Evolutionary conservation across 1,140 invertebrate species (phyloP), one percentile per base, ranked within the genome.

Genomic region (Frieseomelitta varia): DNA sequence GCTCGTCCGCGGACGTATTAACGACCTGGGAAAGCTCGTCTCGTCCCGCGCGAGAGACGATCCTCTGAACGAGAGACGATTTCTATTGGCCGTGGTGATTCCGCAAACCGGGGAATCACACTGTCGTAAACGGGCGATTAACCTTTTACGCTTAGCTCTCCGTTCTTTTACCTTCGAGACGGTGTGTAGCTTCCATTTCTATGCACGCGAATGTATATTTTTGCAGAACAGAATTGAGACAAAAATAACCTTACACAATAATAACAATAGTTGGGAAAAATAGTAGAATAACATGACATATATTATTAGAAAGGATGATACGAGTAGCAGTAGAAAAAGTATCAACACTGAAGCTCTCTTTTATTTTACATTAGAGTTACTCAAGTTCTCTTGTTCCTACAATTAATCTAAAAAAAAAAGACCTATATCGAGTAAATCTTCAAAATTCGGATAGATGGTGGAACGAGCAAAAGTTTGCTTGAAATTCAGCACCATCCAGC

Each of bases 21-120:
- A 91, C 81, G 79, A 89, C 90, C 86, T 86, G 76, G 61, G 76
- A 78, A 78, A 78, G 76, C 76, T 78, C 24, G 76, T 63, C 74
- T 3, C 47, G 4, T 19, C 21, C 51, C 4, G 72, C 30, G 30
- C 72, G 27, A 6, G 8, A n/a, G 73, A 10, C 30, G 65, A 34
- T 19, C 24, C 24, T 61, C 24, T 39, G 39, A 69, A n/a, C 39
- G 68, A 47, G 39, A 47, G 19, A 21, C 34, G 12, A 24, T 14
- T 39, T 19, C 39, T 34, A 47, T 47, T 27, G 51, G 51, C 19
- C 53, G 39, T 11, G 47, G 17, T 39, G 24, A 78, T 65, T 78
- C 47, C 11, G 39, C 63, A 51, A 30, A 77, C 61, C 58, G 61
- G 24, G 6, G 75, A 77, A 77, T 77, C 51, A 65, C 61, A 6